Percentiles rank a stretch among this genome's conserved stretches.
phyloP scores from a whole-genome alignment of 2,113 vertebrate species.

The Malurus alboscapulatus region DNA sequence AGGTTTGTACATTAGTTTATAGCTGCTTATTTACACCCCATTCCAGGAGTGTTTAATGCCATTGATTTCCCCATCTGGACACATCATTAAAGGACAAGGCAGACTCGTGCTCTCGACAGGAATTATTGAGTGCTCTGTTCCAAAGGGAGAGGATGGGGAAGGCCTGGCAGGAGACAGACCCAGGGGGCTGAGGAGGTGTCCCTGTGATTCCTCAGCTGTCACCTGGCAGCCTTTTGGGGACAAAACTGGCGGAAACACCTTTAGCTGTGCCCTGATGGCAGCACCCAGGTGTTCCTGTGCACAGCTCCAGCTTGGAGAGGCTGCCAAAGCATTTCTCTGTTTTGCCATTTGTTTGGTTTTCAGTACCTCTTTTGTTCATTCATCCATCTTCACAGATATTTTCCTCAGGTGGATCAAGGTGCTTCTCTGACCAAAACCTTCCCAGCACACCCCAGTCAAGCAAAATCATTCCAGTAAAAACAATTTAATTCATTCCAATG shows the following conservation, averaged over 20 bases:
- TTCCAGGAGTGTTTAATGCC: conserved; percentile 17
- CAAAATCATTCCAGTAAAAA: not conserved
- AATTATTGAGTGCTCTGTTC: conserved; percentile 35
- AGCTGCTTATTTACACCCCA: conserved; percentile 17
- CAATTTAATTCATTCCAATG: not conserved
- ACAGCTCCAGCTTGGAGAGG: not conserved
- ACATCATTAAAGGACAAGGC: conserved; percentile 14
- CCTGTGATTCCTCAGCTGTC: conserved; percentile 43
- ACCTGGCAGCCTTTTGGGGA: not conserved
- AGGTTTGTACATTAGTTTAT: not conserved
- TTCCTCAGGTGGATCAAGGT: not conserved
- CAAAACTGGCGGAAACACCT: conserved; percentile 32
- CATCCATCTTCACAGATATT: not conserved
- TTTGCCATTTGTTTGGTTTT: not conserved
- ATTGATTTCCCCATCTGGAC: conserved; percentile 38
- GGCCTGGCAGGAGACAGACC: not conserved
- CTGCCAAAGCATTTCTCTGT: conserved; percentile 8
- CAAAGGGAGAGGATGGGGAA: conserved; percentile 51
- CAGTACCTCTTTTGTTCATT: not conserved
- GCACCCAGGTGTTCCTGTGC: not conserved
- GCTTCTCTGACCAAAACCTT: not conserved
- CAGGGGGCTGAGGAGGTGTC: conserved; percentile 15
- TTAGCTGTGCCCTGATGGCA: conserved; percentile 25
- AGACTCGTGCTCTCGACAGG: not conserved
- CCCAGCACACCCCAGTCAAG: not conserved